phyloP scores from a whole-genome alignment of 2,797 vertebrate species.

The Acestrorhynchus altus region DNA sequence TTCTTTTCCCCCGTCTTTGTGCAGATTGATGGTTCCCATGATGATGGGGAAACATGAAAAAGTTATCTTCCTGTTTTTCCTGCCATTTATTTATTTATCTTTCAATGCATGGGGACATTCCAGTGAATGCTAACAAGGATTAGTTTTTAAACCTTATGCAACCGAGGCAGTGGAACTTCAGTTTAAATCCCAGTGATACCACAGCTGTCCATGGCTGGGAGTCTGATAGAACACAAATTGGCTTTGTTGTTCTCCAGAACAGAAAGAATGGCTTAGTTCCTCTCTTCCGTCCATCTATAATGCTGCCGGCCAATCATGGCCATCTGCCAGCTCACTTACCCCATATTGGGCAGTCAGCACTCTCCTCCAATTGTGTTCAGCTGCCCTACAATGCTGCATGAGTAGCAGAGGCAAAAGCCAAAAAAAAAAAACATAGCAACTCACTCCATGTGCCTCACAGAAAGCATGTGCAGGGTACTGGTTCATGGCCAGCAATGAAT shows the following conservation, averaged over 20 bases:
- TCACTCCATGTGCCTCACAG: neutral
- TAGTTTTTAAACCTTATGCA: constrained; percentile 11
- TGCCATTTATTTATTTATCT: neutral
- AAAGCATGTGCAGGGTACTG: neutral
- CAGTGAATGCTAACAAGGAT: neutral
- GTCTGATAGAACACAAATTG: neutral
- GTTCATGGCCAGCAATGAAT: neutral
- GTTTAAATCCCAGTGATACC: neutral
- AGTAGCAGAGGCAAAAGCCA: neutral
- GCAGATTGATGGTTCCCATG: neutral
- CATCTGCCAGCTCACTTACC: neutral
- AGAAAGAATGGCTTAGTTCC: neutral
- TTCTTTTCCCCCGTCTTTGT: neutral
- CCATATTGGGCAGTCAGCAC: constrained; percentile 11
- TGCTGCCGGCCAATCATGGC: neutral
- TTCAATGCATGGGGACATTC: neutral
- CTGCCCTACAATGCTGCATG: neutral
- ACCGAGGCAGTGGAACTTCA: neutral
- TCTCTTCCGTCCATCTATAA: neutral
- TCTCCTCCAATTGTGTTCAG: constrained; percentile 7
- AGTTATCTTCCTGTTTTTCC: neutral
- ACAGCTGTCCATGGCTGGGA: neutral
- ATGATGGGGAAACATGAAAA: neutral
- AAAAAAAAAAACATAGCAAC: neutral
- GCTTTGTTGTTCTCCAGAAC: neutral